These are phyloP conservation scores for Caenorhabditis uteleia DNA, from an alignment of 2,888 invertebrate genomes.

Conservation along the genomic window DNA sequence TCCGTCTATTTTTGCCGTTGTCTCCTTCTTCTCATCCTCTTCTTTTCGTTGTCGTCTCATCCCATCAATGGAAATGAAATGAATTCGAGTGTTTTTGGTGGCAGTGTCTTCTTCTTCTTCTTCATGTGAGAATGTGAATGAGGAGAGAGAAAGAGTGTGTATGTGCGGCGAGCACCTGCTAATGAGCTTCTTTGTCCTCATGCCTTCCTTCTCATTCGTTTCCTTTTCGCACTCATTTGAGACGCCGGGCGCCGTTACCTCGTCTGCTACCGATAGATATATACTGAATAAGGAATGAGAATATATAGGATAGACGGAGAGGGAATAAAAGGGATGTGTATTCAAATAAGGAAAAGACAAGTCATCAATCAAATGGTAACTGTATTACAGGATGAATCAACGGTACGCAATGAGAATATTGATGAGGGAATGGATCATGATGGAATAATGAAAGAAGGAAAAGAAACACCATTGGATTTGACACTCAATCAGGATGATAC, in stretches of 20 bases:
- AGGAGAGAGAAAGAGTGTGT: slow-evolving; percentile 6
- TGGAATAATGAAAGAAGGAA: slow-evolving; percentile 21
- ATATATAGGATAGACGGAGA: too few species aligned
- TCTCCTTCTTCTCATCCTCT: too few species aligned
- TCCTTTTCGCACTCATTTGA: not conserved
- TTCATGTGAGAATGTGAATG: too few species aligned
- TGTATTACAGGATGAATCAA: slow-evolving; percentile 1
- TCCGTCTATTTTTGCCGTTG: too few species aligned
- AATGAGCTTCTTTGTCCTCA: slow-evolving; percentile 44
- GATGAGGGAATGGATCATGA: slow-evolving; percentile 35
- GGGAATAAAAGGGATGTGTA: not conserved
- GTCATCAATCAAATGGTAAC: slow-evolving; percentile 14
- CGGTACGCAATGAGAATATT: slow-evolving; percentile 20
- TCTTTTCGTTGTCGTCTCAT: too few species aligned
- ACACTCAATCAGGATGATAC: slow-evolving; percentile 23
- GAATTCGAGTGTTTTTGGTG: too few species aligned
- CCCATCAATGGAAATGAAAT: too few species aligned
- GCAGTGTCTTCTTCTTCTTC: too few species aligned
- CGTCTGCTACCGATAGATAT: too few species aligned
- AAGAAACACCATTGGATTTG: slow-evolving; percentile 53
- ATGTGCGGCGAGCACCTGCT: slow-evolving; percentile 35
- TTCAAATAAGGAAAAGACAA: slow-evolving; percentile 1
- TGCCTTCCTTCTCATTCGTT: too few species aligned
- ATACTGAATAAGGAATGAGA: too few species aligned
- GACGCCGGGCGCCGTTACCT: too few species aligned